These are phyloP conservation scores for Eleginops maclovinus DNA, from an alignment of 2,113 vertebrate genomes.

Conservation along the genomic window DNA sequence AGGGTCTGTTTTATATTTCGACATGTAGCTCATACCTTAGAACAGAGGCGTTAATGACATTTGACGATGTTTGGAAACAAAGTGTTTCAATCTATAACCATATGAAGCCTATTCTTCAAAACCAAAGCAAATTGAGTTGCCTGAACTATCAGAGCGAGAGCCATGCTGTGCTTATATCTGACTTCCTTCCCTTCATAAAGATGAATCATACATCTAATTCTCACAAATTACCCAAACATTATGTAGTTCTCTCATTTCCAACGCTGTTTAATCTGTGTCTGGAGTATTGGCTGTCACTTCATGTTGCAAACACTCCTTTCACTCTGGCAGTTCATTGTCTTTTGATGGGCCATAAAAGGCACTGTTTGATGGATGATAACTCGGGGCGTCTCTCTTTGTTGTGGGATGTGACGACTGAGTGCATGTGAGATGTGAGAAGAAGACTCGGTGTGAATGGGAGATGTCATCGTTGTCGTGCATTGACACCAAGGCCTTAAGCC, in stretches of 20 bases:
- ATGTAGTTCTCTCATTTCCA: constrained; percentile 69
- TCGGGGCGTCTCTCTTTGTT: constrained; percentile 79
- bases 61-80: constrained; percentile 51
- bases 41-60: constrained; percentile 47
- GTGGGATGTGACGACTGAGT: constrained; percentile 77
- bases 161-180: constrained; percentile 32
- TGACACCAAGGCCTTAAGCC: constrained; percentile 65
- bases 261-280: constrained; percentile 74
- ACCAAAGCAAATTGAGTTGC: constrained; percentile 65
- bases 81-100: constrained; percentile 33
- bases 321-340: constrained; percentile 78
- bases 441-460: constrained; percentile 71
- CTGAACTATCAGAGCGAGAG: constrained; percentile 45
- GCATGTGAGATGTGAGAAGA: constrained; percentile 74
- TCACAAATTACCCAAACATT: constrained; percentile 74
- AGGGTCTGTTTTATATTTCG: constrained; percentile 59
- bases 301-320: constrained; percentile 72
- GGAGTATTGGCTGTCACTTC: constrained; percentile 78
- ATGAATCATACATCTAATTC: constrained; percentile 73
- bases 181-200: constrained; percentile 59
- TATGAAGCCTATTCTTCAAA: constrained; percentile 62
- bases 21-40: constrained; percentile 41
- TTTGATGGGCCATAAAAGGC: constrained; percentile 83
- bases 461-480: constrained; percentile 67
- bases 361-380: constrained; percentile 80